Conservation (phyloP, 2,113 vertebrate genomes). For the Forbesichthys agassizii region DNA sequence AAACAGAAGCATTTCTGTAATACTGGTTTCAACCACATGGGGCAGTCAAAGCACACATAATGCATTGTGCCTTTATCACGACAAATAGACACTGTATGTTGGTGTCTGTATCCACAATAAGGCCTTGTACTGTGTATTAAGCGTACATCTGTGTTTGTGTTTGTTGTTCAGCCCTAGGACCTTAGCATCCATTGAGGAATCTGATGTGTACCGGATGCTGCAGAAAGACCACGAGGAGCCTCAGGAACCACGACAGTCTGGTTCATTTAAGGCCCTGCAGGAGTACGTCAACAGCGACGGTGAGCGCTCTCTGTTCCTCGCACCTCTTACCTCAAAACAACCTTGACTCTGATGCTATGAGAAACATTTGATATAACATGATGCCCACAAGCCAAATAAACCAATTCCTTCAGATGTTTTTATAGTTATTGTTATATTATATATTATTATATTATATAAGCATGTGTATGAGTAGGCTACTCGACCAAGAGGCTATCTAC, state of each 20-base stretch:
- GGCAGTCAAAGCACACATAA: too few relatives aligned
- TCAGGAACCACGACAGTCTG: conserved; percentile 88
- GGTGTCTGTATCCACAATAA: background rate
- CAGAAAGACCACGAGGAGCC: conserved; percentile 82
- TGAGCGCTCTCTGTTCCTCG: conserved; percentile 58
- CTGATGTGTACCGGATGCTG: conserved; percentile 93
- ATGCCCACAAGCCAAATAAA: too few relatives aligned
- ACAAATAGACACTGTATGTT: background rate
- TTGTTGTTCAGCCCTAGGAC: conserved; percentile 77
- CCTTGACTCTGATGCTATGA: background rate
- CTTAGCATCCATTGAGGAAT: conserved; percentile 81
- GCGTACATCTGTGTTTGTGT: conserved; percentile 7
- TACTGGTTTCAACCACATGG: too few relatives aligned
- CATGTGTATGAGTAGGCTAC: too few relatives aligned
- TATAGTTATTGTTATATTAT: too few relatives aligned
- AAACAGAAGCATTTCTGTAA: too few relatives aligned
- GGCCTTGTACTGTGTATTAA: too few relatives aligned
- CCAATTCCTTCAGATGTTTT: too few relatives aligned
- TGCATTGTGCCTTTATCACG: too few relatives aligned
- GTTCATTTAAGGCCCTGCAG: conserved; percentile 95
- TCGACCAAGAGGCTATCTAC: too few relatives aligned
- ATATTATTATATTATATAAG: too few relatives aligned
- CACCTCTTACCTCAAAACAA: background rate
- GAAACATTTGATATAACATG: too few relatives aligned
- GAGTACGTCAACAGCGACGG: conserved; percentile 89